phyloP scores from a whole-genome alignment of 2,113 vertebrate species.

The Tupaia chinensis region DNA sequence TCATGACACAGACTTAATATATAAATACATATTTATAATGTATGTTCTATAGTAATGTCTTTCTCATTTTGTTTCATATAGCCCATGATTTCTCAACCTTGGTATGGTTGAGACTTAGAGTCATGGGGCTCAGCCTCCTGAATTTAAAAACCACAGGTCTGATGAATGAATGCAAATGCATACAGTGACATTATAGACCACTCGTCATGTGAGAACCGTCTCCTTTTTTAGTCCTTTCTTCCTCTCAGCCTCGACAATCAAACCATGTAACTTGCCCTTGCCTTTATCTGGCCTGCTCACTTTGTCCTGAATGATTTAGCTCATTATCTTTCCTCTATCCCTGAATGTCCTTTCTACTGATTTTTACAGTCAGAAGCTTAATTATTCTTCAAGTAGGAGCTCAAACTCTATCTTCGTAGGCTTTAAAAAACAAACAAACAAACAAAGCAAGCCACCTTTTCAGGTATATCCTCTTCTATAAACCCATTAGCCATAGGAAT shows the following conservation, averaged over 20 bases:
- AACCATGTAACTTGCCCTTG: neutral
- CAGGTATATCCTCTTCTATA: neutral
- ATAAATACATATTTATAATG: neutral
- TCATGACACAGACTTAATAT: neutral
- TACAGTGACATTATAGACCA: neutral
- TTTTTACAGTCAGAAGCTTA: slow-evolving; percentile 24
- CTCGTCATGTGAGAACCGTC: neutral
- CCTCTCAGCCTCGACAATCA: neutral
- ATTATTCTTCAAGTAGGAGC: slow-evolving; percentile 19
- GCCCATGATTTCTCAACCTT: neutral
- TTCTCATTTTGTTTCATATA: neutral
- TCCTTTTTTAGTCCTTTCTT: neutral
- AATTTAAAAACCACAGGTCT: neutral
- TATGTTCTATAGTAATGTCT: neutral
- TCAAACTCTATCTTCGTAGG: neutral
- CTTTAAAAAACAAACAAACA: neutral
- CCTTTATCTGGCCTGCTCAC: neutral
- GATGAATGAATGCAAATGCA: neutral
- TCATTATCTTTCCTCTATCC: slow-evolving; percentile 13
- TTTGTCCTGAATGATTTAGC: slow-evolving; percentile 1
- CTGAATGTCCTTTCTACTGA: slow-evolving; percentile 21
- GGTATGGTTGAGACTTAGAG: neutral
- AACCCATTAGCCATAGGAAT: neutral
- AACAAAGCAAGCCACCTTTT: neutral
- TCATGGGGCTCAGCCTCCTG: neutral